These are phyloP conservation scores for Margarornis squamiger DNA, from an alignment of 2,797 vertebrate species.

Conservation along the genomic window DNA sequence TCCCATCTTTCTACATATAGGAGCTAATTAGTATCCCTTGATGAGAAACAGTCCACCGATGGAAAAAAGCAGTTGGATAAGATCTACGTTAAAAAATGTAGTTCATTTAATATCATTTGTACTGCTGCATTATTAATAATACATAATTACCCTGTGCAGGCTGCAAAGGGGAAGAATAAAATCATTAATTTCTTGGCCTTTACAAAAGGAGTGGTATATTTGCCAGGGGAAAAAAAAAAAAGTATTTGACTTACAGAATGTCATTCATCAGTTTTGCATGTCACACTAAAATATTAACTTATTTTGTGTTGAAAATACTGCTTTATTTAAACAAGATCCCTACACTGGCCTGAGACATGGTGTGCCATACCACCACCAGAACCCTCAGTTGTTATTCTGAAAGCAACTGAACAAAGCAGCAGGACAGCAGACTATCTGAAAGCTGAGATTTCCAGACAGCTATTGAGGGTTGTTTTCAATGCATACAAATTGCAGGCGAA, in stretches of 20 bases:
- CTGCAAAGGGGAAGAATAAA: constrained; percentile 77
- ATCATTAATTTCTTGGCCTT: constrained; percentile 78
- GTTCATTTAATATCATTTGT: constrained; percentile 87
- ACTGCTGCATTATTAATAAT: constrained; percentile 86
- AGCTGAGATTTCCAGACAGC: background rate
- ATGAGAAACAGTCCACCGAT: constrained; percentile 81
- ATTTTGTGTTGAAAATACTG: background rate
- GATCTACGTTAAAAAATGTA: constrained; percentile 85
- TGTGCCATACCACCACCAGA: background rate
- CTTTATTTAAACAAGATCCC: constrained; percentile 53
- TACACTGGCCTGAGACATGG: constrained; percentile 6
- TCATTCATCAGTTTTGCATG: constrained; percentile 55
- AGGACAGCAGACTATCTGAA: background rate
- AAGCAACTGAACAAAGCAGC: background rate
- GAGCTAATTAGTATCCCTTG: constrained; percentile 83
- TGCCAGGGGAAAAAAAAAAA: constrained; percentile 1
- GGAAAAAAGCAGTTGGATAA: constrained; percentile 84
- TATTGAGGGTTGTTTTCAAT: background rate
- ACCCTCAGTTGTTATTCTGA: constrained; percentile 18
- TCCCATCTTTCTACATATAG: constrained; percentile 80
- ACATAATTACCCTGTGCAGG: constrained; percentile 78
- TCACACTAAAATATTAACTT: constrained; percentile 63
- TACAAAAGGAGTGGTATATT: constrained; percentile 67
- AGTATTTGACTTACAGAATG: constrained; percentile 3
- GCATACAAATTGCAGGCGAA: background rate